phyloP scores from a whole-genome alignment of 2,888 invertebrate genomes.

The Rutpela maculata region DNA sequence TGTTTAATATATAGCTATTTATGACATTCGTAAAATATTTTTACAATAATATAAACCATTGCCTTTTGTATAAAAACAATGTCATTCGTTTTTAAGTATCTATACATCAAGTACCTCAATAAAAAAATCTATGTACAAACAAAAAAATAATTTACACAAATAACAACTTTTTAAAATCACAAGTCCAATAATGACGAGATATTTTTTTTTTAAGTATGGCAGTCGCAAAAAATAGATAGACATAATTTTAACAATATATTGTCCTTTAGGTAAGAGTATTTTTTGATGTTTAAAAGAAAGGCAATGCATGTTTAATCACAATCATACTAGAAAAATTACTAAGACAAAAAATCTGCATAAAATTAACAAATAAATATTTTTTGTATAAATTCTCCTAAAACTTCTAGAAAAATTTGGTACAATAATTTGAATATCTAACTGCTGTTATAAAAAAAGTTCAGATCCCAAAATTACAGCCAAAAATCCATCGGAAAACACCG shows the following conservation, averaged over 20 bases:
- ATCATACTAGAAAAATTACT: constrained; percentile 26
- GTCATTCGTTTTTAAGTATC: constrained; percentile 30
- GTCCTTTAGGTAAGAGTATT: constrained; percentile 32
- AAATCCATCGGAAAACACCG: constrained; percentile 1
- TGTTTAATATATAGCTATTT: constrained; percentile 21
- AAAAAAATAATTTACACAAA: constrained; percentile 34
- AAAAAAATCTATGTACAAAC: constrained; percentile 42
- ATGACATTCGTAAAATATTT: constrained; percentile 39
- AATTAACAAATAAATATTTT: constrained; percentile 33
- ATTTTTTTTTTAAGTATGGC: constrained; percentile 29
- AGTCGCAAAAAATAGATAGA: constrained; percentile 19
- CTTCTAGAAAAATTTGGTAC: constrained; percentile 15
- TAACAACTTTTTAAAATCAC: constrained; percentile 31
- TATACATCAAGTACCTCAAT: constrained; percentile 37
- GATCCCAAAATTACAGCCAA: constrained; percentile 13
- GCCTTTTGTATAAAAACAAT: constrained; percentile 41
- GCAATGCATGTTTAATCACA: constrained; percentile 33
- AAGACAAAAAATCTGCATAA: constrained; percentile 26
- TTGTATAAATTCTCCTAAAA: constrained; percentile 18
- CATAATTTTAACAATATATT: constrained; percentile 30
- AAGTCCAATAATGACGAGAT: constrained; percentile 20
- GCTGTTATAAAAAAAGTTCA: constrained; percentile 26
- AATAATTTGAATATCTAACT: constrained; percentile 24
- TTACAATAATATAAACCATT: constrained; percentile 41
- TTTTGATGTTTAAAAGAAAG: constrained; percentile 18